These are phyloP conservation scores for Champsocephalus esox DNA, from an alignment of 2,797 vertebrate genomes.

Conservation along the genomic window DNA sequence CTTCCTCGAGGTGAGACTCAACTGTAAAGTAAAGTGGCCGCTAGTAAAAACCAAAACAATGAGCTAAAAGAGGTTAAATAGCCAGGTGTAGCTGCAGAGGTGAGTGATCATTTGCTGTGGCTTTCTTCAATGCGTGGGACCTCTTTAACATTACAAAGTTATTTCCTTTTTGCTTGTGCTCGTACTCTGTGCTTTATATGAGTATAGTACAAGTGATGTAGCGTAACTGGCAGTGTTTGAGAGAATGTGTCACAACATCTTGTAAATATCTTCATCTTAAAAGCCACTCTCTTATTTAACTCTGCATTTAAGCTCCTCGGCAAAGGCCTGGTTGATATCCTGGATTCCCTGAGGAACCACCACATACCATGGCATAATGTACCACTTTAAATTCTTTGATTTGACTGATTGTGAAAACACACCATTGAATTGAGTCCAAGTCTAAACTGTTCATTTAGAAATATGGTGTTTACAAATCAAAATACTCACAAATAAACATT, in stretches of 20 bases:
- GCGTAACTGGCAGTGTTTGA: neutral
- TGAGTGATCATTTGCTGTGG: neutral
- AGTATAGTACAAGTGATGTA: neutral
- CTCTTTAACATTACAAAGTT: neutral
- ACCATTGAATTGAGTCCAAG: neutral
- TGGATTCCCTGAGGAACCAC: neutral
- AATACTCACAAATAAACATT: neutral
- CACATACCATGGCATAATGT: neutral
- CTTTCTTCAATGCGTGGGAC: too few species aligned
- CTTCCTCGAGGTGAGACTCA: neutral
- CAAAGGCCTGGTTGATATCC: neutral
- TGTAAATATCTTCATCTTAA: too few species aligned
- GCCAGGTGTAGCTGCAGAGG: neutral
- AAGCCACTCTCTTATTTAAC: neutral
- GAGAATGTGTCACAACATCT: too few species aligned
- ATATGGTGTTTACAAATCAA: conserved; percentile 15
- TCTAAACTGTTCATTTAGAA: conserved; percentile 26
- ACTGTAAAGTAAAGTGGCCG: neutral
- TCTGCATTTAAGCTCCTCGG: neutral
- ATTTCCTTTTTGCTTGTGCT: neutral
- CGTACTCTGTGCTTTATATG: neutral
- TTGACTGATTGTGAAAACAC: neutral
- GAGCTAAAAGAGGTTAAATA: neutral
- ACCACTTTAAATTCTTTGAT: neutral
- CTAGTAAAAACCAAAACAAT: neutral